phyloP scores from a whole-genome alignment of 2,797 vertebrate genomes.

The Sebastes nivosus region DNA sequence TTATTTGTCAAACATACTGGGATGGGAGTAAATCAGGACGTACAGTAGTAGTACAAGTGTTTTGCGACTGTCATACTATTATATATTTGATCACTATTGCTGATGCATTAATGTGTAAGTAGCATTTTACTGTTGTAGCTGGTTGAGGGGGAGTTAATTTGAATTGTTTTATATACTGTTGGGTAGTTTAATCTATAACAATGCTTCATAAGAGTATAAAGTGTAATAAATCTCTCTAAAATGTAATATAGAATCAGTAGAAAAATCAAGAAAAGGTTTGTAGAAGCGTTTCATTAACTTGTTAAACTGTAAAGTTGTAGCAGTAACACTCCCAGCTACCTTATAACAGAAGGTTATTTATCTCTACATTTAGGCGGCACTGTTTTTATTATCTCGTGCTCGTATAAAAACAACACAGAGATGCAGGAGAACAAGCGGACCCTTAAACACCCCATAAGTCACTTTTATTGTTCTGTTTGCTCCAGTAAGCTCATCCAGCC shows the following conservation, averaged over 20 bases:
- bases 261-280: not conserved
- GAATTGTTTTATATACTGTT: not conserved
- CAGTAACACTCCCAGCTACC: not conserved
- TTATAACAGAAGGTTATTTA: not conserved
- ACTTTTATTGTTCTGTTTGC: slow-evolving; percentile 72
- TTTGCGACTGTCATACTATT: too few species aligned
- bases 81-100: not conserved
- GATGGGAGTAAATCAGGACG: not conserved
- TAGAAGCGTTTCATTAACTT: not conserved
- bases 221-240: not conserved
- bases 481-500: slow-evolving; percentile 42
- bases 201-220: not conserved
- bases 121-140: not conserved
- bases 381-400: slow-evolving; percentile 12
- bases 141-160: not conserved
- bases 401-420: slow-evolving; percentile 1
- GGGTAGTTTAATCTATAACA: not conserved
- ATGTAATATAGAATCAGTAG: not conserved
- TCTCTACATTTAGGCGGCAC: not conserved
- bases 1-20: not conserved
- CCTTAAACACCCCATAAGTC: slow-evolving; percentile 45
- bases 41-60: not conserved
- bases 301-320: not conserved
- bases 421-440: slow-evolving; percentile 3
- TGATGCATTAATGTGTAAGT: not conserved